A percentile compares a stretch with the other conserved stretches of the same genome.
Conservation (phyloP, 2,888 invertebrate genomes). For the Cinara cedri region DNA sequence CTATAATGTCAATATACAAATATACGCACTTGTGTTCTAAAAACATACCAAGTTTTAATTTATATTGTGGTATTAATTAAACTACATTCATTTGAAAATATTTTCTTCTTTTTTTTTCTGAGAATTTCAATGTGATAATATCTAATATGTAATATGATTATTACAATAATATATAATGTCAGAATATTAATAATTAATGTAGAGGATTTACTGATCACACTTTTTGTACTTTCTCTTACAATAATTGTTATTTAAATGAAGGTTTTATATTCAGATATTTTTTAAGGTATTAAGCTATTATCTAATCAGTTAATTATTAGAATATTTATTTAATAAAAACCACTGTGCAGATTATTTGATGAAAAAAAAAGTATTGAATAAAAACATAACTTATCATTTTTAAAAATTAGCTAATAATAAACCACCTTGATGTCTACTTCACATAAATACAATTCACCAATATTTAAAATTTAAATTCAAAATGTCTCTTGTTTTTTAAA, state of each 20-base stretch:
- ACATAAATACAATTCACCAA: background rate
- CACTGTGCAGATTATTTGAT: background rate
- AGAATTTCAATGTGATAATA: no score
- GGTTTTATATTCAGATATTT: background rate
- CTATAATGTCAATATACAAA: background rate
- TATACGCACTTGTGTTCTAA: background rate
- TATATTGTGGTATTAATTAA: background rate
- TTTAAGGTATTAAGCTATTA: background rate
- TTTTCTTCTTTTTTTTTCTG: no score
- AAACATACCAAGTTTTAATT: background rate
- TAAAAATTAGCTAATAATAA: background rate
- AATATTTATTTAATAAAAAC: background rate
- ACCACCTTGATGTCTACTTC: background rate
- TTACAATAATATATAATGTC: background rate
- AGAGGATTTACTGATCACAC: no score
- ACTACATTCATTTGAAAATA: background rate
- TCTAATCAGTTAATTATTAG: background rate
- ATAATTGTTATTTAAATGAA: slow-evolving; percentile 8
- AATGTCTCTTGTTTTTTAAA: slow-evolving; percentile 47
- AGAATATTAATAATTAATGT: background rate
- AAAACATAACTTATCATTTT: background rate
- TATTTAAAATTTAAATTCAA: slow-evolving; percentile 52
- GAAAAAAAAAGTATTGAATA: background rate
- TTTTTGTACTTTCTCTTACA: background rate
- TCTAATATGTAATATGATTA: background rate